Evolutionary conservation across 1,140 invertebrate species (phyloP).

Genomic region (Drosophila lini): DNA sequence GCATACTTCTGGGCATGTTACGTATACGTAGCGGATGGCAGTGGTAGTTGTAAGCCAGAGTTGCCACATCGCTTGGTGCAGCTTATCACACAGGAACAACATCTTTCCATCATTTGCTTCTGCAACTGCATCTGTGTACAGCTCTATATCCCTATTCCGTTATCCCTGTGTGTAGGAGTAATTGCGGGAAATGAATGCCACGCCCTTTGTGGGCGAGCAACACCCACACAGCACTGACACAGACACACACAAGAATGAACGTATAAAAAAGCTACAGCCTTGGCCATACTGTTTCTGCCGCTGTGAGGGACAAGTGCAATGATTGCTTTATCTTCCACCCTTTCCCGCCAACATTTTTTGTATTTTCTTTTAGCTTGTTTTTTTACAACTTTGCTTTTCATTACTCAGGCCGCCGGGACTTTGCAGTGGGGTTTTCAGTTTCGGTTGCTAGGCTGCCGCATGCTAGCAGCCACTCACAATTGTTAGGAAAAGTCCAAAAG

Average conservation of each 20-base stretch:
- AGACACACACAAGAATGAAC: slow-evolving; percentile 29
- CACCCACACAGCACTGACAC: slow-evolving; percentile 13
- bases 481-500: slow-evolving; percentile 49
- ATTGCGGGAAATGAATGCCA: slow-evolving; percentile 80
- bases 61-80: slow-evolving; percentile 37
- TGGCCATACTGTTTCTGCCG: slow-evolving; percentile 32
- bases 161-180: slow-evolving; percentile 65
- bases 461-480: slow-evolving; percentile 42
- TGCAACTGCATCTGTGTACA: slow-evolving; percentile 14
- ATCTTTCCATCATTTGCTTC: slow-evolving; percentile 18
- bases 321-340: slow-evolving; percentile 68
- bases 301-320: slow-evolving; percentile 70
- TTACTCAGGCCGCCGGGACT: slow-evolving; percentile 52
- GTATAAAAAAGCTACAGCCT: slow-evolving; percentile 34
- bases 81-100: slow-evolving; percentile 43
- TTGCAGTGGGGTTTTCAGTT: slow-evolving; percentile 33
- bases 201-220: slow-evolving; percentile 73
- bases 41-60: slow-evolving; percentile 23
- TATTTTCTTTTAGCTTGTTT: slow-evolving; percentile 29
- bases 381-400: slow-evolving; percentile 71
- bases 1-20: slow-evolving; percentile 64
- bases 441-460: slow-evolving; percentile 67
- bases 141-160: slow-evolving; percentile 25
- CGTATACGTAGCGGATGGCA: slow-evolving; percentile 23
- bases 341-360: slow-evolving; percentile 6